Percentiles rank a stretch among this genome's conserved stretches.
phyloP scores from a whole-genome alignment of 2,113 vertebrate species.

The Ornithorhynchus anatinus region DNA sequence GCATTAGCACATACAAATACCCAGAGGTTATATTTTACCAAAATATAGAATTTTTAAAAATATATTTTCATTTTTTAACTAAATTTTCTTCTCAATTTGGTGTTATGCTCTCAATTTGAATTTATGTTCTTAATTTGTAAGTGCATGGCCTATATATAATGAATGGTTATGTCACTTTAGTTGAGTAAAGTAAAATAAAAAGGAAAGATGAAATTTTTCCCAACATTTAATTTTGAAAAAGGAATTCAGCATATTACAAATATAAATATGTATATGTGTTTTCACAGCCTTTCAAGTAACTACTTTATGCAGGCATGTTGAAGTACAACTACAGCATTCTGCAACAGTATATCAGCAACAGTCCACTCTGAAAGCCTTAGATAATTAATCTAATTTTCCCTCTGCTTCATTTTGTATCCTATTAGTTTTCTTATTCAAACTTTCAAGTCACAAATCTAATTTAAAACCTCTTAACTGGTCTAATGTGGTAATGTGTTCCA shows the following conservation, averaged over 20 bases:
- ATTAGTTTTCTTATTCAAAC: slow-evolving; percentile 82
- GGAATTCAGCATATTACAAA: slow-evolving; percentile 25
- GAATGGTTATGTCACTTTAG: neutral
- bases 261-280: slow-evolving; percentile 42
- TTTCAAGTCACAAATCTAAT: slow-evolving; percentile 83
- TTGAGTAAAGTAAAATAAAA: neutral
- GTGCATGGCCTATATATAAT: neutral
- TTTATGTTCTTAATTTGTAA: slow-evolving; percentile 3
- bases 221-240: slow-evolving; percentile 31
- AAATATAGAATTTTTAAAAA: neutral
- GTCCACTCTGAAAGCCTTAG: slow-evolving; percentile 65
- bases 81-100: slow-evolving; percentile 7
- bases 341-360: slow-evolving; percentile 49
- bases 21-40: slow-evolving; percentile 13
- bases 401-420: slow-evolving; percentile 75
- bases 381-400: slow-evolving; percentile 78
- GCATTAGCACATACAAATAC: neutral
- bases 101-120: neutral
- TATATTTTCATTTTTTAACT: neutral
- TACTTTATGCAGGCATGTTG: slow-evolving; percentile 15
- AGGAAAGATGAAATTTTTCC: neutral
- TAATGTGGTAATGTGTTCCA: slow-evolving; percentile 73
- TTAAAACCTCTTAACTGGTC: slow-evolving; percentile 76
- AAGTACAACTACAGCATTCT: slow-evolving; percentile 53
- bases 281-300: slow-evolving; percentile 25